Evolutionary conservation across 2,113 vertebrate species (phyloP).

Genomic region (Melanocharis versteri): DNA sequence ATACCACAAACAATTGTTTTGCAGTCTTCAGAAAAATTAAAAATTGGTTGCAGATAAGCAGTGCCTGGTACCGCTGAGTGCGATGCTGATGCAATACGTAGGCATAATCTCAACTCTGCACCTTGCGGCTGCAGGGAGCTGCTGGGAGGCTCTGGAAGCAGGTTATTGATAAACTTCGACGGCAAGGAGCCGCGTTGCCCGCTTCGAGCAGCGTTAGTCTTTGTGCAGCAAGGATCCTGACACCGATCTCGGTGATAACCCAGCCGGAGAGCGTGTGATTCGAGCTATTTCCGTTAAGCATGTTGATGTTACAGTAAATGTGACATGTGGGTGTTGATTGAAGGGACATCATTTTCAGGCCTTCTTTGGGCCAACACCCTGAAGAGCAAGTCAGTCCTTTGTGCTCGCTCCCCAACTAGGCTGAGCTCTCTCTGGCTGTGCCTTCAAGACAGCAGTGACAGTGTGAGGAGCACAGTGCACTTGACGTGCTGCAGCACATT

Average conservation of each 20-base stretch:
- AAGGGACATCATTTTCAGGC: conserved; percentile 47
- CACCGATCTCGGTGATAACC: conserved; percentile 11
- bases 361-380: conserved; percentile 22
- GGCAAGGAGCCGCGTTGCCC: accelerated
- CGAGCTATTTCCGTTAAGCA: conserved; percentile 18
- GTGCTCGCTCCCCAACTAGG: background rate
- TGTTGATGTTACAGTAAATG: conserved; percentile 13
- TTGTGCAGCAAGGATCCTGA: conserved; percentile 53
- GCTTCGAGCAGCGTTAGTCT: background rate
- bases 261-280: background rate
- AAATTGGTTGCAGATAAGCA: conserved; percentile 10
- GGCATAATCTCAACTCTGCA: background rate
- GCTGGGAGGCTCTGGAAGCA: background rate
- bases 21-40: conserved; percentile 40
- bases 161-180: background rate
- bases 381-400: background rate
- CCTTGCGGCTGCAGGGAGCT: background rate
- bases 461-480: accelerated
- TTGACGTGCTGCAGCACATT: accelerated
- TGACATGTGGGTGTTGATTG: conserved; percentile 55
- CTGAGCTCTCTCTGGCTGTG: background rate
- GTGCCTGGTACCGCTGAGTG: background rate
- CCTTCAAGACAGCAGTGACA: background rate
- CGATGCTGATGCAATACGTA: background rate
- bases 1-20: background rate